phyloP scores from a whole-genome alignment of 2,888 invertebrate genomes.

The Apamea anceps region DNA sequence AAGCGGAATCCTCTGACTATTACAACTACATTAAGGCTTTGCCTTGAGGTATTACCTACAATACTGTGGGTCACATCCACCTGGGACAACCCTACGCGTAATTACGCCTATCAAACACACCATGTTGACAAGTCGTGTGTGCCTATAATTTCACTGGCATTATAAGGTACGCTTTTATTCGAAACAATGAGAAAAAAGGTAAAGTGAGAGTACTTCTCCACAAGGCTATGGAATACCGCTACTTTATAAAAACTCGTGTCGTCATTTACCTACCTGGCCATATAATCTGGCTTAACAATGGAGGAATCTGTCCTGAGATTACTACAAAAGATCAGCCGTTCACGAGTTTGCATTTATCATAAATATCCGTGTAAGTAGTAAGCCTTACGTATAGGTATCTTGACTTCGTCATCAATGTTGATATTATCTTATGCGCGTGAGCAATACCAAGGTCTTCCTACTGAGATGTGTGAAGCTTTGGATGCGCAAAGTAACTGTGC shows the following conservation, averaged over 20 bases:
- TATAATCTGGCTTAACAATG: constrained; percentile 37
- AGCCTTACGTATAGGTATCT: constrained; percentile 54
- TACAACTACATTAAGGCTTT: neutral
- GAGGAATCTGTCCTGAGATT: constrained; percentile 37
- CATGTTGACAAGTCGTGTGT: neutral
- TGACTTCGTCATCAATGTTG: constrained; percentile 58
- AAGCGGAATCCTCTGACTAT: neutral
- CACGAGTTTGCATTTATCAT: constrained; percentile 53
- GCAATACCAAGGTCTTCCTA: constrained; percentile 63
- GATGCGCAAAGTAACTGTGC: constrained; percentile 54
- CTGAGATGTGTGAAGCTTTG: constrained; percentile 53
- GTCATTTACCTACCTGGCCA: constrained; percentile 5
- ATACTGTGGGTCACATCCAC: neutral
- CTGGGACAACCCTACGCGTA: constrained; percentile 22
- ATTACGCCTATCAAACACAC: constrained; percentile 6
- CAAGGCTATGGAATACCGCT: constrained; percentile 5
- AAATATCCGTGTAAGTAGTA: constrained; percentile 55
- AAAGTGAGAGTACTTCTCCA: neutral
- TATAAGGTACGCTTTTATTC: neutral
- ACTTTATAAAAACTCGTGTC: constrained; percentile 14
- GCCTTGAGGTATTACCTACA: neutral
- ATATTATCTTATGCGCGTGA: constrained; percentile 57
- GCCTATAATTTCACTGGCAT: constrained; percentile 10
- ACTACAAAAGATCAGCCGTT: constrained; percentile 52
- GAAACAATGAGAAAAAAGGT: neutral